These are phyloP conservation scores for Sebastes fasciatus DNA, from an alignment of 2,113 vertebrate genomes.

Conservation along the genomic window DNA sequence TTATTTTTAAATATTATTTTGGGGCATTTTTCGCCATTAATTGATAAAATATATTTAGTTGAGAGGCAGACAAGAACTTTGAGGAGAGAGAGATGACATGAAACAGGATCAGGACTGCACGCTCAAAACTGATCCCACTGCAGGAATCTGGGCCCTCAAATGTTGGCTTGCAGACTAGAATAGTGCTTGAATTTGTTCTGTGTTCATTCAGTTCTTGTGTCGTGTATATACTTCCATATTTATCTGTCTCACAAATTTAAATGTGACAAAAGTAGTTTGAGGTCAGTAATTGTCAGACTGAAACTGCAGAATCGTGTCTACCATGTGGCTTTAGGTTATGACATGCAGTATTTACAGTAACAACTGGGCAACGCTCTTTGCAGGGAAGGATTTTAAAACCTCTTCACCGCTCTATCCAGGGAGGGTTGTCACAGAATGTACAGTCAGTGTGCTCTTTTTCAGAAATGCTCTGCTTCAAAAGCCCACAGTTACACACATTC, in stretches of 20 bases:
- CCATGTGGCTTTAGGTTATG: not conserved
- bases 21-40: not conserved
- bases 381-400: not conserved
- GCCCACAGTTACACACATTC: slow-evolving; percentile 20
- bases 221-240: not conserved
- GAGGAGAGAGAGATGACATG: not conserved
- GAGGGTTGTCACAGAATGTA: not conserved
- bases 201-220: not conserved
- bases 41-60: not conserved
- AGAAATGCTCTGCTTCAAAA: slow-evolving; percentile 8
- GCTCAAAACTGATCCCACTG: not conserved
- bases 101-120: not conserved
- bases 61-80: not conserved
- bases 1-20: too few species aligned
- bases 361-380: not conserved
- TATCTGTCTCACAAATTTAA: not conserved
- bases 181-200: not conserved
- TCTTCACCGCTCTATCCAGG: not conserved
- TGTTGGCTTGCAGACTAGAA: not conserved
- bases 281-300: not conserved
- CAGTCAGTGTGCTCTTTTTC: slow-evolving; percentile 6
- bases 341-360: not conserved
- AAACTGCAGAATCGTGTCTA: not conserved
- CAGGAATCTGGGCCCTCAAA: slow-evolving; percentile 2
- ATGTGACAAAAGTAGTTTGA: not conserved